Evolutionary conservation across 2,888 invertebrate species (phyloP).

Genomic region (Leptothorax acervorum): DNA sequence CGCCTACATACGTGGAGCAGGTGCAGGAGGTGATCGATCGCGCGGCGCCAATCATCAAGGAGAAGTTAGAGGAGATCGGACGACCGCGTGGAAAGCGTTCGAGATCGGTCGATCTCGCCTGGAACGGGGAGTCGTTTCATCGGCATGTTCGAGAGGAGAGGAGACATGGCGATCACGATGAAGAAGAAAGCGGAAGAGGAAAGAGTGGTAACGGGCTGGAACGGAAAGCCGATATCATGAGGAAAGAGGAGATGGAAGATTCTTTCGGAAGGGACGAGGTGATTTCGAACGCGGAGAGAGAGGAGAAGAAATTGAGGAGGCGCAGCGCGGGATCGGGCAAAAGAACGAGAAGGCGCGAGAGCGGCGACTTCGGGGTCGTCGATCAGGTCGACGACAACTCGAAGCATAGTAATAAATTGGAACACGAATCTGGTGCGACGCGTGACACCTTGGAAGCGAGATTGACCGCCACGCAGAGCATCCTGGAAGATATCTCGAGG

Average conservation of each 20-base stretch:
- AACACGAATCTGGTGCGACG: background rate
- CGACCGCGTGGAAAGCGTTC: constrained; percentile 42
- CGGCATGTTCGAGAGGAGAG: background rate
- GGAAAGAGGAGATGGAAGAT: background rate
- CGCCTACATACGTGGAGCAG: constrained; percentile 77
- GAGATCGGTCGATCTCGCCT: constrained; percentile 50
- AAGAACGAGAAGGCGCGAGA: constrained; percentile 15
- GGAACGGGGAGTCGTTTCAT: constrained; percentile 11
- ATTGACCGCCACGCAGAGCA: constrained; percentile 74
- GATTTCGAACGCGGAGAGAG: background rate
- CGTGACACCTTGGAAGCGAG: constrained; percentile 70
- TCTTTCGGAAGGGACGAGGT: background rate
- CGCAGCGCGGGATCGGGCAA: constrained; percentile 32
- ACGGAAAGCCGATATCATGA: background rate
- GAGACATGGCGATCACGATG: background rate
- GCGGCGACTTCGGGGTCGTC: background rate
- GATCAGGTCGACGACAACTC: constrained; percentile 23
- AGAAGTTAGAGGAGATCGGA: constrained; percentile 78
- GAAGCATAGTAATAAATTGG: constrained; percentile 10
- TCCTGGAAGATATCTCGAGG: constrained; percentile 73
- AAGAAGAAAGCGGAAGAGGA: background rate
- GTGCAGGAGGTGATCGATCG: constrained; percentile 81
- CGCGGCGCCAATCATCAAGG: constrained; percentile 78
- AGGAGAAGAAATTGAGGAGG: constrained; percentile 8
- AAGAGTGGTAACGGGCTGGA: background rate